Conservation (phyloP, 2,888 invertebrate species). For the Lepidonotus clava region DNA sequence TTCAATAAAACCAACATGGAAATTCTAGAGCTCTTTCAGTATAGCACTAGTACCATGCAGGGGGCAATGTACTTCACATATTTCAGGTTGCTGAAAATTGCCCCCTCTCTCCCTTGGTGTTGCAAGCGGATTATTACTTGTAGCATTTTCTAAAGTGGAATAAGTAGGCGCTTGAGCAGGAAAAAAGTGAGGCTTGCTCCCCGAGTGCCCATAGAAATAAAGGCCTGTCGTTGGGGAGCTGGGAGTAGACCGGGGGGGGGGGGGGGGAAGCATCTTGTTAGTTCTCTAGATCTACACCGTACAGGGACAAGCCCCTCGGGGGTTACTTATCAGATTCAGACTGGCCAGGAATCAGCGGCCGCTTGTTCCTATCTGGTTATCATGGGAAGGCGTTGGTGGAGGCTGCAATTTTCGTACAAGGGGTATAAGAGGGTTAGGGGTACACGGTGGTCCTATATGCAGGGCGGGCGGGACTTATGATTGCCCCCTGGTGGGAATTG, state of each 20-base stretch:
- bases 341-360: not conserved
- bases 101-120: no score
- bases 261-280: not conserved
- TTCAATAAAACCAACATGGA: no score
- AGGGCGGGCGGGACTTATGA: not conserved
- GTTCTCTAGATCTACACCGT: not conserved
- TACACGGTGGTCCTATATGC: not conserved
- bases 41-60: no score
- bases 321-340: slow-evolving; percentile 11
- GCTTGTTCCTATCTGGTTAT: not conserved
- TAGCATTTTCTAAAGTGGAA: no score
- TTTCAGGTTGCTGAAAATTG: no score
- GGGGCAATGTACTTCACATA: no score
- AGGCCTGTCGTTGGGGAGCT: no score
- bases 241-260: not conserved
- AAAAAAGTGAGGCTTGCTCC: no score
- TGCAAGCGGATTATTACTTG: no score
- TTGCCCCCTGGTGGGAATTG: not conserved
- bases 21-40: no score
- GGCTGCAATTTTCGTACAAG: not conserved
- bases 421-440: not conserved
- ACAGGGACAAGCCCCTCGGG: not conserved
- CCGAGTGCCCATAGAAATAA: no score
- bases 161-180: no score
- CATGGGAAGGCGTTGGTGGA: not conserved